phyloP scores from a whole-genome alignment of 2,888 invertebrate species.

The Drosophila silvestris region DNA sequence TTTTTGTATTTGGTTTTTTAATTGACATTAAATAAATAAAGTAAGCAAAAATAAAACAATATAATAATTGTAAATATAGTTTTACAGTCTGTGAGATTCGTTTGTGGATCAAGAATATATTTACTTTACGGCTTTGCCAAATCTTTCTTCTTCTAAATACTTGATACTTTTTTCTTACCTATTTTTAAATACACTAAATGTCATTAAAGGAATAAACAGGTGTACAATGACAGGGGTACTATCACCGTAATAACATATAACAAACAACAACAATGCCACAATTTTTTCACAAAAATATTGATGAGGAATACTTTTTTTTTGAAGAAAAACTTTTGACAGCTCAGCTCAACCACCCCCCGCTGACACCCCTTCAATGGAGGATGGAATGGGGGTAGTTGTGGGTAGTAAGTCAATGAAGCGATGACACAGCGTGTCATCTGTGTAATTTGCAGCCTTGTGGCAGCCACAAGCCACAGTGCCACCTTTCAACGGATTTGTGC shows the following conservation, averaged over 20 bases:
- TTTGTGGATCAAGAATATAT: too few relatives aligned
- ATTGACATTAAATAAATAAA: neutral
- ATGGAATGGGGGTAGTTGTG: too few relatives aligned
- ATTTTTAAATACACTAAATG: too few relatives aligned
- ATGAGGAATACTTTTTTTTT: neutral
- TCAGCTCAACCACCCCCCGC: neutral
- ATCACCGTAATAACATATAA: neutral
- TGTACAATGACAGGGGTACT: neutral
- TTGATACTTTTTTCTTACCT: too few relatives aligned
- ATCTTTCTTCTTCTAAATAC: too few relatives aligned
- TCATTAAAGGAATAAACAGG: neutral
- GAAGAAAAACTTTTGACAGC: neutral
- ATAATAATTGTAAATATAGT: neutral
- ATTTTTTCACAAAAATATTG: neutral
- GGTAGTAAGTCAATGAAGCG: slow-evolving; percentile 67
- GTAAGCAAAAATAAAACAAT: neutral
- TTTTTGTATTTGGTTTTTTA: neutral
- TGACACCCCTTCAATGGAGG: neutral
- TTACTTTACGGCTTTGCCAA: too few relatives aligned
- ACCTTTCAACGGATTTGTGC: slow-evolving; percentile 58
- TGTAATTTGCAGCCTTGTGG: slow-evolving; percentile 67
- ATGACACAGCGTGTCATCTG: slow-evolving; percentile 79
- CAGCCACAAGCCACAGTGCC: slow-evolving; percentile 42
- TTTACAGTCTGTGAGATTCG: too few relatives aligned
- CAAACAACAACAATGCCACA: neutral